Base-by-base conservation (phyloP, 1,140 invertebrate species). In the Zaprionus vittiger region DNA sequence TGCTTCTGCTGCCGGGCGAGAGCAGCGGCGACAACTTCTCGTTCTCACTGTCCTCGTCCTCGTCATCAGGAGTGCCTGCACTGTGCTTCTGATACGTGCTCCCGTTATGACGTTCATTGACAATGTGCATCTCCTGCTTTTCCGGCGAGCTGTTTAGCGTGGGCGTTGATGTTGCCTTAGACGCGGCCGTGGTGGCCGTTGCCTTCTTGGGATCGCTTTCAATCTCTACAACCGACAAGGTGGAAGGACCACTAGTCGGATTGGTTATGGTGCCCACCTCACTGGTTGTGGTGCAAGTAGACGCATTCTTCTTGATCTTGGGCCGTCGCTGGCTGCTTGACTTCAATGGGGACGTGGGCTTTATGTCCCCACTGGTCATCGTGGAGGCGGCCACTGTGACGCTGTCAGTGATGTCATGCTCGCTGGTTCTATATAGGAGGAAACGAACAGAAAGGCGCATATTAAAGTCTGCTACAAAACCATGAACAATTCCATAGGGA, bases 1-100 rank as follows among this genome's bases (percentile, higher is more conserved):
- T 80, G 63, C 60, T 78, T 65, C 86, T 83, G 41, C 75, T 94
- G 55, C 93, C 91, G 4, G 94, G 94, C 44, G 95, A 95, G 6
- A 97, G 93, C 5, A 97, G 92, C 5, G 96, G 96, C 37, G 96
- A 97, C 22, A 97, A 92, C 82, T 97, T 95, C 91, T 97, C 96
- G 26, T 95, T 95, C 92, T 97, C 96, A 81, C 96, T 97, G 82
- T 97, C 96, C 79, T 96, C 96, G 90, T 96, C 96, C 61, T 94
- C 93, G 49, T 54, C 80, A 17, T 85, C 75, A 26, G 64, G 67
- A 15, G 57, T 71, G 15, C 67, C 76, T 12, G 56, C 4, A 31
- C n/a, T 68, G 20, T 54, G 22, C 7, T 77, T 73, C 64, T 80
- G 54, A 34, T 72, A 71, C 56, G 80, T 83, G 9, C 76, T 31